Evolutionary conservation across 2,888 invertebrate genomes (phyloP).

Genomic region (Myopa testacea): DNA sequence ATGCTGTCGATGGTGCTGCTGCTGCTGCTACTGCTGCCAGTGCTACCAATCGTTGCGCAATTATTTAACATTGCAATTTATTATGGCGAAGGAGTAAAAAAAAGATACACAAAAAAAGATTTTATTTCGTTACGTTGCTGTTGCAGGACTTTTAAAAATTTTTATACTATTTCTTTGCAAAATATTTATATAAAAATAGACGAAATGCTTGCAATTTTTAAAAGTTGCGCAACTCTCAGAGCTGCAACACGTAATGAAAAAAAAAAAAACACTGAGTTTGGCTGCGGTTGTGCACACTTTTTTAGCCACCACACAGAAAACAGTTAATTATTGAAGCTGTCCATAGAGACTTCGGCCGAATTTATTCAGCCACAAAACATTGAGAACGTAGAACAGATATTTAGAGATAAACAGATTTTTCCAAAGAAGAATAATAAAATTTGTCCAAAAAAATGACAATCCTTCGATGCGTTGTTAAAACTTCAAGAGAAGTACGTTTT

Average conservation of each 20-base stretch:
- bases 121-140: conserved; percentile 14
- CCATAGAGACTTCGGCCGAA: too few species aligned
- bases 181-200: neutral
- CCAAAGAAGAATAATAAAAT: neutral
- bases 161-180: neutral
- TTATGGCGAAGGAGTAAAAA: conserved; percentile 23
- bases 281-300: conserved; percentile 17
- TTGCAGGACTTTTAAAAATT: too few species aligned
- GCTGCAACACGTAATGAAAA: conserved; percentile 12
- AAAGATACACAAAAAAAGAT: conserved; percentile 19
- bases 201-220: neutral
- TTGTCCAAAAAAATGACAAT: neutral
- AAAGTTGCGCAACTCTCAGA: conserved; percentile 22
- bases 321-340: conserved; percentile 36
- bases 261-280: conserved; percentile 17
- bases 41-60: conserved; percentile 58
- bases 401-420: conserved; percentile 5
- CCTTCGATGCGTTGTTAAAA: neutral
- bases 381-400: conserved; percentile 55
- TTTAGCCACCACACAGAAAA: conserved; percentile 44
- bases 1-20: conserved; percentile 24
- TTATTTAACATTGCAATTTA: conserved; percentile 60
- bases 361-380: conserved; percentile 35
- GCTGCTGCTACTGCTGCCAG: conserved; percentile 46
- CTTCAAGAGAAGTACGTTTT: neutral